A percentile compares a stretch with the other conserved stretches of the same genome.
These are phyloP conservation scores for Andrena hattorfiana DNA, from an alignment of 2,888 invertebrate species.

Conservation along the genomic window DNA sequence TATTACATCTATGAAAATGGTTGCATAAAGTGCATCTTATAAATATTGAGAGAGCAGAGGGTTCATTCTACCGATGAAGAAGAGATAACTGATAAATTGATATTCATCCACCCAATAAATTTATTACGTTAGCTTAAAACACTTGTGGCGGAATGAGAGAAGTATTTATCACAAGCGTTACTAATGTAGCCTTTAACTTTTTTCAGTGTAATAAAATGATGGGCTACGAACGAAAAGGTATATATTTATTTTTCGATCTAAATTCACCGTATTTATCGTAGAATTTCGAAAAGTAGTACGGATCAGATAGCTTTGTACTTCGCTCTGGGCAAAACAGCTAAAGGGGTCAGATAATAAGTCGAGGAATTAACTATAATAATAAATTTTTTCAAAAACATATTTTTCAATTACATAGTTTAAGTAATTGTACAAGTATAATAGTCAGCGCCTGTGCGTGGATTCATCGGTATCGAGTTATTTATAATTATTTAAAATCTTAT, in stretches of 20 bases:
- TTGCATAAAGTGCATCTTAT: slow-evolving; percentile 44
- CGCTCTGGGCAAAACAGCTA: background rate
- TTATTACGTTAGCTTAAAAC: slow-evolving; percentile 15
- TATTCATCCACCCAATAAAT: background rate
- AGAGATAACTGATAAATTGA: slow-evolving; percentile 49
- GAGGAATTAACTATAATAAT: background rate
- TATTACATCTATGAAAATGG: slow-evolving; percentile 39
- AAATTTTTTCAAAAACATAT: too few relatives aligned
- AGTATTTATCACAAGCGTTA: slow-evolving; percentile 11
- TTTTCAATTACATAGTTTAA: too few relatives aligned
- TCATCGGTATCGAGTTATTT: too few relatives aligned
- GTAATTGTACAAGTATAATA: too few relatives aligned
- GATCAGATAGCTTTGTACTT: background rate
- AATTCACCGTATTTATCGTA: background rate
- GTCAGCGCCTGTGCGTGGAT: too few relatives aligned
- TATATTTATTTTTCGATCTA: background rate
- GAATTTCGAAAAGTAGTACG: background rate
- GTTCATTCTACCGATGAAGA: slow-evolving; percentile 66
- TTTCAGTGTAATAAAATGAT: background rate
- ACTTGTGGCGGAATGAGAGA: background rate
- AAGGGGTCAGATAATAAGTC: background rate
- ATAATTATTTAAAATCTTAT: too few relatives aligned
- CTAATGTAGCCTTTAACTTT: background rate
- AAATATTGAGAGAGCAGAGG: slow-evolving; percentile 30
- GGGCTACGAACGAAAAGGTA: background rate